phyloP scores from a whole-genome alignment of 2,888 invertebrate species.

The Holacanthella duospinosa region DNA sequence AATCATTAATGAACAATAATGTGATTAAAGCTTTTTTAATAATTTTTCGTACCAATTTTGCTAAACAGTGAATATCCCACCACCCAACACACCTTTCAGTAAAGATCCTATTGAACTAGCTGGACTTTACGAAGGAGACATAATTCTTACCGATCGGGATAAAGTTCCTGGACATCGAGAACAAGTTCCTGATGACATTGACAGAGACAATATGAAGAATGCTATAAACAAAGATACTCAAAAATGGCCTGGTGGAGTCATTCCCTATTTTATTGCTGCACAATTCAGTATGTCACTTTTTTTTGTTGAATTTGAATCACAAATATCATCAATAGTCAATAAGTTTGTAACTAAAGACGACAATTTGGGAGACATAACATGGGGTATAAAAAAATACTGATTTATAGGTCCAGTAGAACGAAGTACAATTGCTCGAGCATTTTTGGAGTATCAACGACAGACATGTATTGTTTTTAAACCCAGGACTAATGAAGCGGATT shows the following conservation, averaged over 20 bases:
- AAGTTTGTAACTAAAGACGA: too few relatives aligned
- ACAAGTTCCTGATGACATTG: not conserved
- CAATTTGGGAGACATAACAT: not conserved
- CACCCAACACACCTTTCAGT: constrained; percentile 15
- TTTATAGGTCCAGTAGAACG: constrained; percentile 36
- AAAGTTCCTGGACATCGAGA: not conserved
- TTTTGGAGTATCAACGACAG: constrained; percentile 43
- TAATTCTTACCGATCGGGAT: constrained; percentile 14
- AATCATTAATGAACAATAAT: too few relatives aligned
- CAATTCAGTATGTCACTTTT: constrained; percentile 38
- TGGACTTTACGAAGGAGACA: constrained; percentile 33
- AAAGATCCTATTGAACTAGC: constrained; percentile 31
- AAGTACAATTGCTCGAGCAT: constrained; percentile 43
- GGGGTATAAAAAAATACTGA: not conserved
- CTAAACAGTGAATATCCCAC: constrained; percentile 21
- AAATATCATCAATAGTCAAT: too few relatives aligned
- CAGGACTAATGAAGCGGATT: constrained; percentile 38
- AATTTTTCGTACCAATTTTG: too few relatives aligned
- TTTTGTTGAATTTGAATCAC: too few relatives aligned
- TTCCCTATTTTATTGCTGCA: constrained; percentile 40
- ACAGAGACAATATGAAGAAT: constrained; percentile 29
- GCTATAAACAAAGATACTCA: constrained; percentile 36
- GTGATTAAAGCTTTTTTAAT: too few relatives aligned
- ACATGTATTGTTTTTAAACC: constrained; percentile 40
- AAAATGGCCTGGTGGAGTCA: constrained; percentile 38